phyloP scores from a whole-genome alignment of 2,888 invertebrate genomes.

The Temnothorax ravouxi region DNA sequence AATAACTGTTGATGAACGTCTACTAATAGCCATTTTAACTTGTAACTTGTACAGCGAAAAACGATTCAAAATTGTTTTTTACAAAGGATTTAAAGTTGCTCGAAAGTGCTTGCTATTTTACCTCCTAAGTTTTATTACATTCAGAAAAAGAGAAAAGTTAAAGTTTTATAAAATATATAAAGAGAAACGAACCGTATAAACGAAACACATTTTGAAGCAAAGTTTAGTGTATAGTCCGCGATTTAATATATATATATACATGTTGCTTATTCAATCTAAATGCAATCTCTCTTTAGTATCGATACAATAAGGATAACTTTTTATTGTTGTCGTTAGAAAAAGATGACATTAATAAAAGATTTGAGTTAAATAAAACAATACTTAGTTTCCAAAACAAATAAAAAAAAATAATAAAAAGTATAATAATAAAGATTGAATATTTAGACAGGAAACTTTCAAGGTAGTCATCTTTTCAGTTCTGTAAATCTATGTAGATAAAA shows the following conservation, averaged over 20 bases:
- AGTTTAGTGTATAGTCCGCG: not conserved
- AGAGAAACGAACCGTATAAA: not conserved
- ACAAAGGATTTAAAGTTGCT: slow-evolving; percentile 19
- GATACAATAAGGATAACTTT: not conserved
- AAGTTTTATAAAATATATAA: slow-evolving; percentile 18
- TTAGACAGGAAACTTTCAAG: not conserved
- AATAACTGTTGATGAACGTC: not conserved
- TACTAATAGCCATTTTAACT: slow-evolving; percentile 4
- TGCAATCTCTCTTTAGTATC: not conserved
- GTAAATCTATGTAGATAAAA: not conserved
- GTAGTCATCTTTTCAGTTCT: not conserved
- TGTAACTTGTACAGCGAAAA: not conserved
- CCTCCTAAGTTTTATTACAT: slow-evolving; percentile 12
- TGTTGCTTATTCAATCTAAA: not conserved
- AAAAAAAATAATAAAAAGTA: not conserved
- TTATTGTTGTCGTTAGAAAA: not conserved
- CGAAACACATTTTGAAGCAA: slow-evolving; percentile 22
- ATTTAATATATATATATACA: slow-evolving; percentile 24
- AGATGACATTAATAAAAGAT: not conserved
- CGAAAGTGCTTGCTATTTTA: slow-evolving; percentile 33
- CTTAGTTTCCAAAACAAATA: not conserved
- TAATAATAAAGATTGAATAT: not conserved
- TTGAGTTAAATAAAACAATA: not conserved
- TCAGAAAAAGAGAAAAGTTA: slow-evolving; percentile 26
- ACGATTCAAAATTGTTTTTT: slow-evolving; percentile 5